phyloP scores from a whole-genome alignment of 1,140 invertebrate species.

The Cydia splendana region DNA sequence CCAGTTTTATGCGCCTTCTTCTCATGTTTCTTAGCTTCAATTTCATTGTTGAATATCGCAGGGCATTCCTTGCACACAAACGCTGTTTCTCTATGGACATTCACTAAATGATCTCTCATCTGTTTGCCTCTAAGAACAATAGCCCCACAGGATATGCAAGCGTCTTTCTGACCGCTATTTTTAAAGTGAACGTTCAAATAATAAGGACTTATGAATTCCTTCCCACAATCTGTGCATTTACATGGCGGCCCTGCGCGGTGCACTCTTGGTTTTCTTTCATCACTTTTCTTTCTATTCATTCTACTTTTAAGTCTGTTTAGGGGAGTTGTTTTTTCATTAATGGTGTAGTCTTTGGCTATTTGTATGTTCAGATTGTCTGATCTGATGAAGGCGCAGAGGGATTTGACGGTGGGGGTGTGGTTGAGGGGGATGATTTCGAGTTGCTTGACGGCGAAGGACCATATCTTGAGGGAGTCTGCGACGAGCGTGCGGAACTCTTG shows the following conservation, averaged over 20 bases:
- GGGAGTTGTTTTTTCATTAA: slow-evolving; percentile 48
- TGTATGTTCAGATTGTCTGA: slow-evolving; percentile 52
- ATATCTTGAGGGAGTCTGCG: slow-evolving; percentile 51
- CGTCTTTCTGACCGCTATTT: slow-evolving; percentile 68
- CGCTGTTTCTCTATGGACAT: slow-evolving; percentile 49
- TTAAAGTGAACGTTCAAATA: slow-evolving; percentile 68
- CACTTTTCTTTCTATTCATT: slow-evolving; percentile 45
- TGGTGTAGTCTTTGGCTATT: slow-evolving; percentile 52
- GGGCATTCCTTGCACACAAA: slow-evolving; percentile 60
- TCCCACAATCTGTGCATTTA: slow-evolving; percentile 66
- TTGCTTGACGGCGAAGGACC: slow-evolving; percentile 53
- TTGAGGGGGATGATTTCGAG: slow-evolving; percentile 40
- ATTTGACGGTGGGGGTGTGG: slow-evolving; percentile 40
- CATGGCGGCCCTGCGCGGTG: slow-evolving; percentile 54
- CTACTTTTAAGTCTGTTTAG: slow-evolving; percentile 49
- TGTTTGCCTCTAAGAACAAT: slow-evolving; percentile 54
- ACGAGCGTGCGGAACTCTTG: slow-evolving; percentile 60
- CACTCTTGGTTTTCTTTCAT: slow-evolving; percentile 49
- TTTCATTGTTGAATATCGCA: slow-evolving; percentile 47
- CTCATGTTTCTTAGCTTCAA: slow-evolving; percentile 48
- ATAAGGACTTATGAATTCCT: slow-evolving; percentile 65
- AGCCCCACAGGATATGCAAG: slow-evolving; percentile 56
- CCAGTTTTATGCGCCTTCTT: slow-evolving; percentile 54
- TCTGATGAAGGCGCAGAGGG: slow-evolving; percentile 59
- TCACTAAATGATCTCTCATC: slow-evolving; percentile 59